Conservation (phyloP, 2,888 invertebrate genomes). For the Lottia gigantea region DNA sequence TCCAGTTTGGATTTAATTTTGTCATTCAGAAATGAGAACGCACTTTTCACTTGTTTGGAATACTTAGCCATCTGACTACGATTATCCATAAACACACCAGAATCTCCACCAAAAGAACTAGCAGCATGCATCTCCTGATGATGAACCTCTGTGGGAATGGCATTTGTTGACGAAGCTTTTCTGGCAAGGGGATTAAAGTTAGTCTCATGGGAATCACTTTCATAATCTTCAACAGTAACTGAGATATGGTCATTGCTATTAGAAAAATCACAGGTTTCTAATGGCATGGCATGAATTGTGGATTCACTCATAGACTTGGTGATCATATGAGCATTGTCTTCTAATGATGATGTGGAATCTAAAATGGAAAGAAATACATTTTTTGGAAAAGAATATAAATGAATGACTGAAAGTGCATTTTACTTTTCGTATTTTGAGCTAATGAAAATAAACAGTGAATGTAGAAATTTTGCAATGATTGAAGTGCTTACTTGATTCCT, state of each 20-base stretch:
- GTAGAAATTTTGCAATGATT: background rate
- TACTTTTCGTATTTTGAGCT: background rate
- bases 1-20: conserved; percentile 52
- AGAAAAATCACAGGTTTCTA: background rate
- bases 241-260: background rate
- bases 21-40: conserved; percentile 80
- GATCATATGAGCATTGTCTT: conserved; percentile 18
- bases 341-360: conserved; percentile 7
- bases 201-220: background rate
- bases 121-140: conserved; percentile 17
- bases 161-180: conserved; percentile 2
- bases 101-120: conserved; percentile 25
- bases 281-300: conserved; percentile 29
- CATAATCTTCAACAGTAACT: background rate
- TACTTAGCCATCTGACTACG: conserved; percentile 12
- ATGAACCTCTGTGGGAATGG: conserved; percentile 1
- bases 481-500: background rate
- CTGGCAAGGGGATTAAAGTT: background rate
- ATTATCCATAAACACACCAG: conserved; percentile 24
- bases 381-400: background rate
- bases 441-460: background rate
- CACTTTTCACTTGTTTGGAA: conserved; percentile 77
- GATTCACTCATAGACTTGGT: conserved; percentile 49
- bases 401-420: background rate
- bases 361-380: background rate